phyloP scores from a whole-genome alignment of 2,888 invertebrate genomes.

The Lydus trimaculatus region DNA sequence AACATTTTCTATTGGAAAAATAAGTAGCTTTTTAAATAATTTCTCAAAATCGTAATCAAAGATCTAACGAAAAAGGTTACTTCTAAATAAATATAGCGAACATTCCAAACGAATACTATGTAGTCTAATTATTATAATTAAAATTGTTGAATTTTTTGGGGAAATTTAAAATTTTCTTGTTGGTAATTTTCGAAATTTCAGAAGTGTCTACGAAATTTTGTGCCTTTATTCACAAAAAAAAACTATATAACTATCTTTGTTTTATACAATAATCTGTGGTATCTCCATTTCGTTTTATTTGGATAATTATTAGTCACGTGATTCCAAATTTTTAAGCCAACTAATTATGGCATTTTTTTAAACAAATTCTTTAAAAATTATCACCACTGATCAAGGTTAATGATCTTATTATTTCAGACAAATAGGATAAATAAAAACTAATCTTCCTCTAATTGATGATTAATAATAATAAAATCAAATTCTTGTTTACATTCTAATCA shows the following conservation, averaged over 20 bases:
- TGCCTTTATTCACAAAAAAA: too few species aligned
- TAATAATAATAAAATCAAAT: too few species aligned
- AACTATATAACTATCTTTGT: neutral
- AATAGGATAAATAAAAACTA: too few species aligned
- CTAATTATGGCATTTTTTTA: neutral
- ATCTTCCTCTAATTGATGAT: too few species aligned
- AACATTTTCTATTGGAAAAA: neutral
- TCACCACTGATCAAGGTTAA: neutral
- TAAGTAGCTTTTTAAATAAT: neutral
- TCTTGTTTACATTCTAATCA: too few species aligned
- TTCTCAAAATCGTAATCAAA: too few species aligned
- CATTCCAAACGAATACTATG: too few species aligned
- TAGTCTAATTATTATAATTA: too few species aligned
- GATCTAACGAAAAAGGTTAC: too few species aligned
- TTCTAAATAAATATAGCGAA: neutral
- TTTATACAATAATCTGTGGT: neutral
- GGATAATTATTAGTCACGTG: neutral
- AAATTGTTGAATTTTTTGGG: too few species aligned
- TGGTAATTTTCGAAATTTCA: neutral
- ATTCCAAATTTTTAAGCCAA: neutral
- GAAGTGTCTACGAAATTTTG: neutral
- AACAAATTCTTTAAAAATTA: neutral
- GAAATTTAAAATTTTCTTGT: neutral
- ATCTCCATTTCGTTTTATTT: neutral
- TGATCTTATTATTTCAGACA: neutral